phyloP scores from a whole-genome alignment of 2,888 invertebrate species.

The Trichogramma evanescens region DNA sequence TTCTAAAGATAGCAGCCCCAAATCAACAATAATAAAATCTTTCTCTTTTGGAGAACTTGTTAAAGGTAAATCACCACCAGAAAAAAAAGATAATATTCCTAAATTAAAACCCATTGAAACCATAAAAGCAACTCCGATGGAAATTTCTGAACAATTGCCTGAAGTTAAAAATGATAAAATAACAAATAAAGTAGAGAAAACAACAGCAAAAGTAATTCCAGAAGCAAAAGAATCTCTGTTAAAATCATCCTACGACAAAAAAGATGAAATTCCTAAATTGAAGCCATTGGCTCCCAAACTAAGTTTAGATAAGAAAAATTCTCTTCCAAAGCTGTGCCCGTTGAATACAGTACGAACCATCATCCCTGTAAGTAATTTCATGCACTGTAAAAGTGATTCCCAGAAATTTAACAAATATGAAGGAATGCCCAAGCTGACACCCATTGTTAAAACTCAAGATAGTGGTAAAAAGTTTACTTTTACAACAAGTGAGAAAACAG shows the following conservation, averaged over 20 bases:
- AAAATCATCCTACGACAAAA: conserved; percentile 19
- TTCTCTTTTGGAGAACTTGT: no score
- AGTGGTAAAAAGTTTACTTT: conserved; percentile 2
- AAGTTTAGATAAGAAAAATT: conserved; percentile 14
- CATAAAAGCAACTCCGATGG: not conserved
- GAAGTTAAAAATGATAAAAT: no score
- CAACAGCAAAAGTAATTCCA: no score
- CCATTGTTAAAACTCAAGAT: conserved; percentile 34
- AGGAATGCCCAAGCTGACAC: conserved; percentile 44
- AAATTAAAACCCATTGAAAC: conserved; percentile 16
- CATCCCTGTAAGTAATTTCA: no score
- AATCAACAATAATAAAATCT: no score
- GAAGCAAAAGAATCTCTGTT: conserved; percentile 6
- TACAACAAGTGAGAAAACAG: not conserved
- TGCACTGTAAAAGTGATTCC: conserved; percentile 24
- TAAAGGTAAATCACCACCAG: conserved; percentile 11
- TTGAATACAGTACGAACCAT: not conserved
- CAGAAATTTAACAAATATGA: conserved; percentile 37
- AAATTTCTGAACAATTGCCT: no score
- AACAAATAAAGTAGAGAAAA: no score
- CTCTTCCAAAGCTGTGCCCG: conserved; percentile 15
- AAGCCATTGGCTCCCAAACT: conserved; percentile 30
- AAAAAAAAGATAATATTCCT: conserved; percentile 22
- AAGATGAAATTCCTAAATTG: conserved; percentile 18
- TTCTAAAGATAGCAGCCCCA: no score